Percentiles rank a stretch among this genome's conserved stretches.
phyloP scores from a whole-genome alignment of 2,888 invertebrate genomes.

The Serripes groenlandicus region DNA sequence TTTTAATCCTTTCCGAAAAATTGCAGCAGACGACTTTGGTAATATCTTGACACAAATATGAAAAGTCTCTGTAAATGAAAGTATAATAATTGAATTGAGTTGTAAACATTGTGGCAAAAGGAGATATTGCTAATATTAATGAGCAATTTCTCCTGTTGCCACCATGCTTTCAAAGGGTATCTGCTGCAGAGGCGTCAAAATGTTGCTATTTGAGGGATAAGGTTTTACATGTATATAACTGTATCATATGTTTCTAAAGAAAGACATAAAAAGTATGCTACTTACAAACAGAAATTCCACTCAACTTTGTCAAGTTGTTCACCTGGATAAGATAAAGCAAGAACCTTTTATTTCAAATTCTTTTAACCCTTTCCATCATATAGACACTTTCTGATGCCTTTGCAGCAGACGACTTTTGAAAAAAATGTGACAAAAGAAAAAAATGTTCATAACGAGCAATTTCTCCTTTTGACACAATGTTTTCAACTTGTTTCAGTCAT shows the following conservation, averaged over 20 bases:
- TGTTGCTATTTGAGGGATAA: not conserved
- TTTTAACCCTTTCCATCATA: not conserved
- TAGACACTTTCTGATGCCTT: not conserved
- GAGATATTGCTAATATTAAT: not conserved
- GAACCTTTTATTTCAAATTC: not conserved
- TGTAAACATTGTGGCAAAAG: not conserved
- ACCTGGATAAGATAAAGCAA: not conserved
- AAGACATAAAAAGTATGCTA: not conserved
- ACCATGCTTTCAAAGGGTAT: not conserved
- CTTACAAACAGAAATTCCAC: slow-evolving; percentile 10
- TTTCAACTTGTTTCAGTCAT: too few species aligned
- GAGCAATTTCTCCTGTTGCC: not conserved
- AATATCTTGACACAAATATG: too few species aligned
- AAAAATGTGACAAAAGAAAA: slow-evolving; percentile 1
- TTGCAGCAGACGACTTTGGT: too few species aligned
- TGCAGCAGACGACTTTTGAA: not conserved
- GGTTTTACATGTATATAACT: not conserved
- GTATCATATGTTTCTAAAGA: not conserved
- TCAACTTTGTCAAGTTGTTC: not conserved
- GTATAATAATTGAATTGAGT: not conserved
- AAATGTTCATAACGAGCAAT: slow-evolving; percentile 1
- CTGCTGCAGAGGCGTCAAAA: not conserved
- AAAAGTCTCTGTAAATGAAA: too few species aligned
- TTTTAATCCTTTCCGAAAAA: too few species aligned
- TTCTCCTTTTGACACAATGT: slow-evolving; percentile 5